A percentile compares a stretch with the other conserved stretches of the same genome.
Evolutionary conservation across 2,888 invertebrate species (phyloP).

Genomic region (Malachius bipustulatus): DNA sequence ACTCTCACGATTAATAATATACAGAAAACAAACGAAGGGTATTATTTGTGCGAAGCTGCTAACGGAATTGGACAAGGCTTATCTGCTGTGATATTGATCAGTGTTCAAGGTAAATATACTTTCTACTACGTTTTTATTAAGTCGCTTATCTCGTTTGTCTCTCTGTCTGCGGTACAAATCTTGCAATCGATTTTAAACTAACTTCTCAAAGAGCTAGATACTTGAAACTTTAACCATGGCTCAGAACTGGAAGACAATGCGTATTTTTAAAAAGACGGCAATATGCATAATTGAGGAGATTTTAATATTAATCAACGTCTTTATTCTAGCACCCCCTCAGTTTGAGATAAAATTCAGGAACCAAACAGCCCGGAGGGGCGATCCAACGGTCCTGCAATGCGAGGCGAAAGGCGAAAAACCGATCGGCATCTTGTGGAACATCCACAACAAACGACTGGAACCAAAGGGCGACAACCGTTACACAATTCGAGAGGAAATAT

Average conservation of each 20-base stretch:
- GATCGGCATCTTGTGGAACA: constrained; percentile 89
- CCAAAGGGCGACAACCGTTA: constrained; percentile 82
- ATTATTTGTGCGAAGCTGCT: constrained; percentile 90
- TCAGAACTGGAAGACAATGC: no score
- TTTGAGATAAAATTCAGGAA: constrained; percentile 86
- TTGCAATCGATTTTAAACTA: no score
- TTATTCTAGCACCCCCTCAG: constrained; percentile 69
- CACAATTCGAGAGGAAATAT: constrained; percentile 76
- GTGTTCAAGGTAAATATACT: constrained; percentile 68
- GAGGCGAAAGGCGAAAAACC: constrained; percentile 92
- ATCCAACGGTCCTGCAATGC: constrained; percentile 83
- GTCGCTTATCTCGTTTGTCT: no score
- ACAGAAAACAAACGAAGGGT: constrained; percentile 87
- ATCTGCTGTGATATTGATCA: constrained; percentile 86
- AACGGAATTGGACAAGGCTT: constrained; percentile 92
- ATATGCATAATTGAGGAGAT: no score
- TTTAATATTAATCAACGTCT: no score
- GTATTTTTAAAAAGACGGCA: no score
- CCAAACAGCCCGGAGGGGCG: constrained; percentile 81
- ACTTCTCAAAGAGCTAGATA: no score
- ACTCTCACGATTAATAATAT: constrained; percentile 82
- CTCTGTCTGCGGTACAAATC: no score
- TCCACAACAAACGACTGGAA: constrained; percentile 85
- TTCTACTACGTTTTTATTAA: not conserved
- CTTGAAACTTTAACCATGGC: no score